These are phyloP conservation scores for Galerucella nymphaeae DNA, from an alignment of 2,888 invertebrate genomes.

Conservation along the genomic window DNA sequence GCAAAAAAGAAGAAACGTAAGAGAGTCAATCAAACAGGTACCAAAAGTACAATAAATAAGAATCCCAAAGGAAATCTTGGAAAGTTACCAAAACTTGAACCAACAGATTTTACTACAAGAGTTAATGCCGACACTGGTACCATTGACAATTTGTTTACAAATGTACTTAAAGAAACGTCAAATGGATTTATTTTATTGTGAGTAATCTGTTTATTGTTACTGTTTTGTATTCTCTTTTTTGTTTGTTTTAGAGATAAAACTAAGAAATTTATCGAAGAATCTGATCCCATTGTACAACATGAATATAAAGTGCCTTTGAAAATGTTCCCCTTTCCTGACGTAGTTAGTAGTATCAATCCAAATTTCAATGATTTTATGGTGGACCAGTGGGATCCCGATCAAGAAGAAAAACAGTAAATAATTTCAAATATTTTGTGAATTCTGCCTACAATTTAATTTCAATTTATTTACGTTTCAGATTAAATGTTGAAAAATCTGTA, in stretches of 20 bases:
- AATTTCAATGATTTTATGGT: constrained; percentile 67
- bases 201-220: constrained; percentile 11
- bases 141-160: constrained; percentile 56
- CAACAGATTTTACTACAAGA: constrained; percentile 54
- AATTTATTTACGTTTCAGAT: constrained; percentile 29
- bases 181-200: constrained; percentile 33
- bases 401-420: constrained; percentile 52
- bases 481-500: constrained; percentile 31
- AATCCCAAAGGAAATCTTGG: constrained; percentile 50
- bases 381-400: constrained; percentile 56
- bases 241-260: constrained; percentile 48
- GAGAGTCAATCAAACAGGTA: constrained; percentile 41
- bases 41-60: constrained; percentile 52
- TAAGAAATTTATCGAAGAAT: constrained; percentile 42
- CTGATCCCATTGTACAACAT: constrained; percentile 47
- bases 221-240: not conserved
- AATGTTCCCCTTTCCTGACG: constrained; percentile 28
- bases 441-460: too few relatives aligned
- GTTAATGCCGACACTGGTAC: constrained; percentile 52
- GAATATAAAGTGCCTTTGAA: constrained; percentile 27
- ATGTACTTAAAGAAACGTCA: constrained; percentile 39
- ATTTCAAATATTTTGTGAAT: not conserved
- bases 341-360: constrained; percentile 35
- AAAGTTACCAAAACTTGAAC: constrained; percentile 53
- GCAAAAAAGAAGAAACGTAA: constrained; percentile 48